phyloP scores from a whole-genome alignment of 2,113 vertebrate genomes.

The Heterocephalus glaber region DNA sequence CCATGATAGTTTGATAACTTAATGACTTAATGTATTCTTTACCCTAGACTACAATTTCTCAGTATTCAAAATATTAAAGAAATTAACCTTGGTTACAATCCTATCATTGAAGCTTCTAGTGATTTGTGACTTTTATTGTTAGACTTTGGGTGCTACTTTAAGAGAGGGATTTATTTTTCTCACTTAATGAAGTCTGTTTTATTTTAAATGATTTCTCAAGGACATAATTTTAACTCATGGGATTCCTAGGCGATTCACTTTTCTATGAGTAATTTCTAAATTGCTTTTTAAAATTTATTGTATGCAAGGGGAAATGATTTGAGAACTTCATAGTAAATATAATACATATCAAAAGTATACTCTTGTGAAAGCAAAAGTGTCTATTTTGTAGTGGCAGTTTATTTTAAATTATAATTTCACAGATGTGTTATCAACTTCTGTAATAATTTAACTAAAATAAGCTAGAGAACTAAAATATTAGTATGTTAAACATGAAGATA shows the following conservation, averaged over 20 bases:
- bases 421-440: slow-evolving; percentile 9
- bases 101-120: not conserved
- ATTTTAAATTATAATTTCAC: slow-evolving; percentile 52
- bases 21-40: slow-evolving; percentile 28
- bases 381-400: slow-evolving; percentile 57
- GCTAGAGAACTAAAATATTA: not conserved
- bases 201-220: slow-evolving; percentile 77
- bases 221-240: slow-evolving; percentile 74
- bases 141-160: slow-evolving; percentile 26
- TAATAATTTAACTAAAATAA: slow-evolving; percentile 30
- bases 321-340: slow-evolving; percentile 71
- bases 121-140: slow-evolving; percentile 52
- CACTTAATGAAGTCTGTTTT: slow-evolving; percentile 73
- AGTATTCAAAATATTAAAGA: slow-evolving; percentile 64
- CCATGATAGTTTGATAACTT: slow-evolving; percentile 33
- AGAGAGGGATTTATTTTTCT: slow-evolving; percentile 66
- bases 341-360: slow-evolving; percentile 62
- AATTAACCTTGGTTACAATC: slow-evolving; percentile 62
- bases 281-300: slow-evolving; percentile 76
- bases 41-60: slow-evolving; percentile 44
- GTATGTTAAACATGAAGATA: slow-evolving; percentile 15
- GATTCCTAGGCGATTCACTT: slow-evolving; percentile 72
- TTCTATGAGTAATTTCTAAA: slow-evolving; percentile 78
- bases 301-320: slow-evolving; percentile 61
- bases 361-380: slow-evolving; percentile 48